These are phyloP conservation scores for Zosterops japonicus DNA, from an alignment of 2,113 vertebrate species.

Conservation along the genomic window DNA sequence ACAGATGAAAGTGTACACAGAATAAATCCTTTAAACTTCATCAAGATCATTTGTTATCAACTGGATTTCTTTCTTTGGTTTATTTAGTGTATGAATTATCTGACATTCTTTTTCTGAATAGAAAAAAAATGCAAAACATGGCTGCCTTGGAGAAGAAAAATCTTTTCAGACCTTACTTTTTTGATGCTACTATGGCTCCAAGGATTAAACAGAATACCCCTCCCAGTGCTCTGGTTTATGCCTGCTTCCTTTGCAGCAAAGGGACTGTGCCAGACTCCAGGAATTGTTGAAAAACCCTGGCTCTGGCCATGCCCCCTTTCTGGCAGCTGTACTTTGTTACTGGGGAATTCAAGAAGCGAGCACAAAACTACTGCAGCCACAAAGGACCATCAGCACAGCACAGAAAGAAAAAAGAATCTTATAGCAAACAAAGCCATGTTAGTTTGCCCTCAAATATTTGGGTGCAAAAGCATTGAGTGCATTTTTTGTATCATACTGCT, in stretches of 20 bases:
- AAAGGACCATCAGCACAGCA: not conserved
- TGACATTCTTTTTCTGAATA: not conserved
- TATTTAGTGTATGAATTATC: not conserved
- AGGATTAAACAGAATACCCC: not conserved
- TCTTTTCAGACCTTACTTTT: not conserved
- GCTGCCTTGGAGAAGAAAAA: not conserved
- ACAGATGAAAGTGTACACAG: not conserved
- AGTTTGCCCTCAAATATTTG: not conserved
- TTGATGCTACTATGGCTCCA: not conserved
- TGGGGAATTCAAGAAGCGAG: not conserved
- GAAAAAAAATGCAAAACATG: not conserved
- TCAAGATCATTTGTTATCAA: not conserved
- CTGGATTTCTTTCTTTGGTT: constrained; percentile 2
- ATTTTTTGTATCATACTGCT: not conserved
- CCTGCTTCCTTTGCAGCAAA: not conserved
- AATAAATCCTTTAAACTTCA: not conserved
- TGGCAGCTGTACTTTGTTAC: not conserved
- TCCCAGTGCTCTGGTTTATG: not conserved
- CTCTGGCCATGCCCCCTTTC: not conserved
- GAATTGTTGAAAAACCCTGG: not conserved
- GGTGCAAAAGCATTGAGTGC: not conserved
- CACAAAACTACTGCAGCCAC: not conserved
- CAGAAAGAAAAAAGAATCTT: not conserved
- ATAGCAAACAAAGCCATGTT: not conserved
- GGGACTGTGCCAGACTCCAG: not conserved